These are phyloP conservation scores for Premnoplex brunnescens DNA, from an alignment of 2,797 vertebrate genomes.

Conservation along the genomic window DNA sequence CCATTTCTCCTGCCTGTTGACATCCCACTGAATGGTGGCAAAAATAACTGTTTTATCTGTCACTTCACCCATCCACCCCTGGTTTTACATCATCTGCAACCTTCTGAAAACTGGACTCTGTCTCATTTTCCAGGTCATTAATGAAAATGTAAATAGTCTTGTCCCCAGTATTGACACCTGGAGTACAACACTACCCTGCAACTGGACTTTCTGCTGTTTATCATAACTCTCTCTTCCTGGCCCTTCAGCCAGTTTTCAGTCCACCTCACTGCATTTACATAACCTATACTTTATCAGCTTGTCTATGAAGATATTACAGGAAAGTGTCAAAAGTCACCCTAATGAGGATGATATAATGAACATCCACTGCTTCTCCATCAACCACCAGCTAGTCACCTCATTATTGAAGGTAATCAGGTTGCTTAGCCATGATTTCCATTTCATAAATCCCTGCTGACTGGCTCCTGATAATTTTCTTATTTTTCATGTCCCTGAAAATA, in stretches of 20 bases:
- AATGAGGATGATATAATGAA: not conserved
- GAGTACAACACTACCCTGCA: not conserved
- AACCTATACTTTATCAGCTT: not conserved
- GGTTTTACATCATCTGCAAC: not conserved
- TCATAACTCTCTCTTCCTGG: not conserved
- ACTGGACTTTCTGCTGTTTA: not conserved
- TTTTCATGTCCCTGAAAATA: not conserved
- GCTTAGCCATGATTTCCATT: not conserved
- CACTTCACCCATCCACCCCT: accelerated
- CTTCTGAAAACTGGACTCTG: not conserved
- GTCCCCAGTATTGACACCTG: not conserved
- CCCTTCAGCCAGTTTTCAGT: not conserved
- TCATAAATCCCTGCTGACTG: not conserved
- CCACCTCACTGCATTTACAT: not conserved
- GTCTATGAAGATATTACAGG: not conserved
- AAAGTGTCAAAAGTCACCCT: not conserved
- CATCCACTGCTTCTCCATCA: not conserved
- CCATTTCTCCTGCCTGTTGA: not conserved
- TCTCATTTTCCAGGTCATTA: not conserved
- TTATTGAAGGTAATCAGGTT: not conserved
- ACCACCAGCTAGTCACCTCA: not conserved
- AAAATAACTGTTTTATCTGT: not conserved
- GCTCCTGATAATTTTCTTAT: not conserved
- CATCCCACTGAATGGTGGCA: not conserved
- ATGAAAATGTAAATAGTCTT: not conserved